Conservation (phyloP, 2,888 invertebrate genomes). For the Rhamnusium bicolor region DNA sequence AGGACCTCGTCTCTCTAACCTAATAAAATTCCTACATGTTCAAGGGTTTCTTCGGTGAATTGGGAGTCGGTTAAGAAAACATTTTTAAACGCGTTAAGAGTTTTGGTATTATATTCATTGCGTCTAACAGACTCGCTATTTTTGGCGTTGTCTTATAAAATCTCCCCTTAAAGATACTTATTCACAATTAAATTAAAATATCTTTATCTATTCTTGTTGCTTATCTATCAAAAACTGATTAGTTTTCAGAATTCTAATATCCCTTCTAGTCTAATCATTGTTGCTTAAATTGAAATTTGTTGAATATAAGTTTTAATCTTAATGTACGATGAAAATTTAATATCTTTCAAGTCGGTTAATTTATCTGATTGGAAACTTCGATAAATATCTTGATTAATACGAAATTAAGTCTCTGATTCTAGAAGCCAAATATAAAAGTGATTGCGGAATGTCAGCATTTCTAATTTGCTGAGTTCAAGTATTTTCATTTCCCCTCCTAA, state of each 20-base stretch:
- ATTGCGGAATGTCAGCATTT: constrained; percentile 11
- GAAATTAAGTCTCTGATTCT: constrained; percentile 4
- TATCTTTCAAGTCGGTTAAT: constrained; percentile 11
- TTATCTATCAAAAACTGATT: neutral
- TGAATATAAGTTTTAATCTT: neutral
- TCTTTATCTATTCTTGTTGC: too few species aligned
- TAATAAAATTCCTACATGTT: too few species aligned
- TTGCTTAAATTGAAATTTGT: neutral
- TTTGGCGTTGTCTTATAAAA: too few species aligned
- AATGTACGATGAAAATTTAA: neutral
- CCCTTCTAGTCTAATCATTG: neutral
- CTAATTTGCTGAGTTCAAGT: constrained; percentile 5
- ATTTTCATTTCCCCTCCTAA: constrained; percentile 16
- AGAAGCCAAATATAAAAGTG: constrained; percentile 4
- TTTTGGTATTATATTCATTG: neutral
- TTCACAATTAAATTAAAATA: neutral
- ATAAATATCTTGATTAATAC: constrained; percentile 26
- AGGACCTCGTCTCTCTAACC: too few species aligned
- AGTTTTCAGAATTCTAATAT: neutral
- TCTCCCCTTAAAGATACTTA: neutral
- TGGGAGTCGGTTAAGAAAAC: too few species aligned
- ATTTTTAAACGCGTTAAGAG: too few species aligned
- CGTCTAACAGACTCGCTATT: neutral
- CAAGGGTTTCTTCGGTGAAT: too few species aligned
- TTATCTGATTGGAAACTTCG: constrained; percentile 22